Evolutionary conservation across 2,113 vertebrate species (phyloP).

Genomic region (Syngnathus scovelli): DNA sequence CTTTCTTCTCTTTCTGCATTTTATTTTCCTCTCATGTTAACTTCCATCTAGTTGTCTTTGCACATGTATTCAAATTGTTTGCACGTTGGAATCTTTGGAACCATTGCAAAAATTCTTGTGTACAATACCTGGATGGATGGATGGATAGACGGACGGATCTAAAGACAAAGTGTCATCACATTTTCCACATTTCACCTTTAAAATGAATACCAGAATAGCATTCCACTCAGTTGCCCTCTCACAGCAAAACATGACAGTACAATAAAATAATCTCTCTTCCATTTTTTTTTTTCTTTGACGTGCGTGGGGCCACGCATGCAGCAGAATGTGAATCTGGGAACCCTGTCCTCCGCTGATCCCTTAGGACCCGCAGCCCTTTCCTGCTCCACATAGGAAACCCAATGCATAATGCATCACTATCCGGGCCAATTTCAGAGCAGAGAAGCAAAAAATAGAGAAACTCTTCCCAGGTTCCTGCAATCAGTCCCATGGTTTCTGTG

Average conservation of each 20-base stretch:
- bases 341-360: conserved; percentile 50
- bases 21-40: not conserved
- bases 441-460: conserved; percentile 48
- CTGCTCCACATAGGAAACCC: conserved; percentile 54
- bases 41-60: not conserved
- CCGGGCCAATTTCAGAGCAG: conserved; percentile 54
- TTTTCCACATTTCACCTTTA: not conserved
- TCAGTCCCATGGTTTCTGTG: conserved; percentile 49
- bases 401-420: conserved; percentile 62
- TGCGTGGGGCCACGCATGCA: conserved; percentile 2
- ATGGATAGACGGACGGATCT: not conserved
- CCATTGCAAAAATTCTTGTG: not conserved
- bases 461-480: conserved; percentile 48
- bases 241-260: conserved; percentile 11
- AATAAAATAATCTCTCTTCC: conserved; percentile 22
- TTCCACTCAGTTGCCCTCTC: not conserved
- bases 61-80: not conserved
- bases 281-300: conserved; percentile 7
- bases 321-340: conserved; percentile 50
- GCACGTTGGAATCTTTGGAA: not conserved
- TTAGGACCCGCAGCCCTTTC: conserved; percentile 54
- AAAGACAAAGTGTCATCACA: not conserved
- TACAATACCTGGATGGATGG: too few relatives aligned
- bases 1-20: not conserved
- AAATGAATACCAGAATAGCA: not conserved